Base-by-base conservation (phyloP, 2,888 invertebrate species). In the Alloplasta piceator region DNA sequence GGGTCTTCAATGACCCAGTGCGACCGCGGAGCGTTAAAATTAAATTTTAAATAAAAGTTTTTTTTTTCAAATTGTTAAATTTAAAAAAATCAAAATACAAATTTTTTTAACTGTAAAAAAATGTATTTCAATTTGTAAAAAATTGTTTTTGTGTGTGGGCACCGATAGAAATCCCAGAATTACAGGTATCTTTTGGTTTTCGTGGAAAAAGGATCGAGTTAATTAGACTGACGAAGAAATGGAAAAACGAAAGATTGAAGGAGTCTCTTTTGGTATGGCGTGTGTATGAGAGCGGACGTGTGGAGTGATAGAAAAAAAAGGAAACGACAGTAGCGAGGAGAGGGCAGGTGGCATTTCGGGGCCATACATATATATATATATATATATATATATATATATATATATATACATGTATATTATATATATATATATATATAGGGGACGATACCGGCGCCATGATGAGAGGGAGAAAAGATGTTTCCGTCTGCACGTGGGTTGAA, bases 401-500 rank as follows among this genome's bases (percentile, higher is more conserved):
- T 26, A 10, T 36, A 55, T 43, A 43, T 1, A 68, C 5, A 10
- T 5, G 14, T 12, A 39, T 7, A 12, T n/a, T n/a, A n/a, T n/a
- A n/a, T 26, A 10, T 36, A 55, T 43, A 43, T 1, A 68, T 10
- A 10, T 5, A 14, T 12, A 39, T 7, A 12, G 66, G 56, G 58
- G 38, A 78, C 64, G 68, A 73, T 81, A 64, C 58, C 80, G 80
- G 72, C 80, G 80, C 72, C 80, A 58, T 63, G 73, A 78, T 68
- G 55, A 70, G 77, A 73, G 39, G 46, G 58, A 77, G 73, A 81
- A 66, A 78, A 80, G 80, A 83, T 83, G 83, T 81, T 83, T 83
- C 78, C 75, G 83, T 78, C 80, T 80, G 83, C 81, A 81, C 83
- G 83, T 83, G 83, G 83, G 36, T 70, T 72, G 83, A 83, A 83